Conservation (phyloP, 1,140 invertebrate genomes). For the Pseudomyrmex cubaensis region DNA sequence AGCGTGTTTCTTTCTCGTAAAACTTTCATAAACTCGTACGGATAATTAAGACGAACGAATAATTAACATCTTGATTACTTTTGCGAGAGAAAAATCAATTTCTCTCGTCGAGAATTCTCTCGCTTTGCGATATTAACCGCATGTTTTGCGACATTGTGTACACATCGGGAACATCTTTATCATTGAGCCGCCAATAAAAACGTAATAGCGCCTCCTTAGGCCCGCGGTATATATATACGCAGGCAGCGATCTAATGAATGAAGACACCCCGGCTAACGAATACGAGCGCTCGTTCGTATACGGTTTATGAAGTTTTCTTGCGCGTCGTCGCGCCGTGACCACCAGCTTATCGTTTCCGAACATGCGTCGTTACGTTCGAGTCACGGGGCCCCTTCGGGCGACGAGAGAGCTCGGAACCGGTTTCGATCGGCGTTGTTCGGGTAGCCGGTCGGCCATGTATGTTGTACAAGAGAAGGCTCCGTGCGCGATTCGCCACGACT, state of each 20-base stretch:
- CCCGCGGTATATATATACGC: background rate
- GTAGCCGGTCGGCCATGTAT: conserved; percentile 63
- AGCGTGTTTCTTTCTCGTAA: background rate
- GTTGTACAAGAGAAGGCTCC: conserved; percentile 15
- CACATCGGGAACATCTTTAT: background rate
- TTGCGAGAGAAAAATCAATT: background rate
- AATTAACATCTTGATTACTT: background rate
- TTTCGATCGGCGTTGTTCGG: conserved; percentile 61
- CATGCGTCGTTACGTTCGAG: conserved; percentile 75
- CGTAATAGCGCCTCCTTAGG: background rate
- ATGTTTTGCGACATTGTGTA: background rate
- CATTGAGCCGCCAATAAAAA: background rate
- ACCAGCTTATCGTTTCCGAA: conserved; percentile 67
- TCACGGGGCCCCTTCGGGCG: conserved; percentile 64
- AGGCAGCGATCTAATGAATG: conserved; percentile 28
- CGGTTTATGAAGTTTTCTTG: conserved; percentile 62
- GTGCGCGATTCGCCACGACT: conserved; percentile 69
- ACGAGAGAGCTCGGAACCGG: conserved; percentile 66
- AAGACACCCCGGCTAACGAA: conserved; percentile 45
- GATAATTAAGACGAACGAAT: background rate
- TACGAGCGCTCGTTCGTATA: conserved; percentile 24
- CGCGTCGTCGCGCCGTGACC: conserved; percentile 40
- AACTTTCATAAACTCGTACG: background rate
- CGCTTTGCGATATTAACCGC: background rate
- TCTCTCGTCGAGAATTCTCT: background rate